phyloP scores from a whole-genome alignment of 1,140 invertebrate genomes.

The Globodera rostochiensis region DNA sequence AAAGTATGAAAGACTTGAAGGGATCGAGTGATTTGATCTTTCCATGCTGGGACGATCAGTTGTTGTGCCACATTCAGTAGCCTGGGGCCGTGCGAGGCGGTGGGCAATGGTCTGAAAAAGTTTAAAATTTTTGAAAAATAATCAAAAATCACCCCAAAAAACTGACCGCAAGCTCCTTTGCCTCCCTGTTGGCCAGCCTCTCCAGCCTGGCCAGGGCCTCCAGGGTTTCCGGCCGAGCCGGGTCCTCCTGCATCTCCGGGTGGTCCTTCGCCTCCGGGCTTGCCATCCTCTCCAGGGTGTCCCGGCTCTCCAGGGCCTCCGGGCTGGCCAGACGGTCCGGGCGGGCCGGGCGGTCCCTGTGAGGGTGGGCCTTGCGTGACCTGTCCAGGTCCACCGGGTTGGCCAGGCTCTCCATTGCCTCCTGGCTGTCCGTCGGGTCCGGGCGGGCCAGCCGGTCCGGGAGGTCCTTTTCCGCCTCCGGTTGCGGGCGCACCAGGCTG shows the following conservation, averaged over 20 bases:
- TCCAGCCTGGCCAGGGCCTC: constrained; percentile 4
- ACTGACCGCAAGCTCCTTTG: constrained; percentile 13
- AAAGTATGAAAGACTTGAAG: background rate
- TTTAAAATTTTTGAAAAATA: background rate
- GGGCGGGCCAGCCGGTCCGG: constrained; percentile 35
- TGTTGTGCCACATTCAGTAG: background rate
- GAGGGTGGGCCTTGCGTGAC: constrained; percentile 17
- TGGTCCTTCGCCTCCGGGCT: constrained; percentile 21
- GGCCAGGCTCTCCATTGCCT: constrained; percentile 33
- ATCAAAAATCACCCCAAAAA: no score
- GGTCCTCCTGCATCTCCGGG: constrained; percentile 22
- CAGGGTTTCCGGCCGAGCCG: constrained; percentile 14
- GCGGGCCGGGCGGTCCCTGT: constrained; percentile 8
- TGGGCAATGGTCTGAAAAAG: constrained; percentile 16
- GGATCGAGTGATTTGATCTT: no score
- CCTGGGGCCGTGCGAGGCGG: constrained; percentile 22
- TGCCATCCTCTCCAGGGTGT: background rate
- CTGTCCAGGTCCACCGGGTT: constrained; percentile 36
- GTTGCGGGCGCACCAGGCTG: constrained; percentile 32
- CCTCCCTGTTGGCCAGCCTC: constrained; percentile 6
- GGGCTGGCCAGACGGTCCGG: constrained; percentile 36
- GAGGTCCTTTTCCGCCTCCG: constrained; percentile 37
- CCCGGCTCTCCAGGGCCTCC: constrained; percentile 41
- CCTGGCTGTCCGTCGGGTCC: constrained; percentile 42
- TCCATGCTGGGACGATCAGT: background rate